Percentiles rank a stretch among this genome's conserved stretches.
Conservation (phyloP, 2,888 invertebrate species). For the Standfussiana lucernea region DNA sequence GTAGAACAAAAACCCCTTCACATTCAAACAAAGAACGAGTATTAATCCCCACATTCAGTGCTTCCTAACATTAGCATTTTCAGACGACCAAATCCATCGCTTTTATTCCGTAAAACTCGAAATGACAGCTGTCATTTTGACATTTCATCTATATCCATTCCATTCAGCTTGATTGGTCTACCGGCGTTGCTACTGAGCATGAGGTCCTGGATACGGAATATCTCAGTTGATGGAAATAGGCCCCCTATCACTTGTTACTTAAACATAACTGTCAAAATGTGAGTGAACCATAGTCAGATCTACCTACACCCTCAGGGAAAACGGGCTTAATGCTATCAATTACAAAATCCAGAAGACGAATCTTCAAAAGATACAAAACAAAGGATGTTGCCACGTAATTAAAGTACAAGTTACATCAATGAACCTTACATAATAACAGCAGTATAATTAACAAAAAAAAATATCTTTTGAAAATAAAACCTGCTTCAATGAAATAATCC, state of each 20-base stretch:
- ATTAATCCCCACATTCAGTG: neutral
- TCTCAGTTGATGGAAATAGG: neutral
- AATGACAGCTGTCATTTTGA: neutral
- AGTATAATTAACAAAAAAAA: constrained; percentile 44
- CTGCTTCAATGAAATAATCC: constrained; percentile 59
- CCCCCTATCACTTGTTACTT: neutral
- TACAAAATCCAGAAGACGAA: neutral
- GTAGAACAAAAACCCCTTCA: neutral
- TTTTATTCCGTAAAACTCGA: neutral
- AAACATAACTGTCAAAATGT: neutral
- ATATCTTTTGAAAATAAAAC: constrained; percentile 18
- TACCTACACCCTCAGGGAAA: neutral
- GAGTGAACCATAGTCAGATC: neutral
- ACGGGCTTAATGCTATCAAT: neutral
- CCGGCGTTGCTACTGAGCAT: neutral
- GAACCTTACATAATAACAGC: constrained; percentile 26
- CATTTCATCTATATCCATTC: neutral
- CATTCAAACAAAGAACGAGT: neutral
- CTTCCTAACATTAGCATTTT: neutral
- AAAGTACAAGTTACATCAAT: constrained; percentile 26
- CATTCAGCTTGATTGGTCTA: neutral
- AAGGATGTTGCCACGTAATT: neutral
- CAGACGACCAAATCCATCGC: neutral
- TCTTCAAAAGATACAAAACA: neutral
- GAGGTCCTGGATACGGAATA: neutral